These are phyloP conservation scores for Danio rerio DNA, from an alignment of 2,113 vertebrate species.

Conservation along the genomic window GRCz12tu NC_133184.1:15055001-15055500, in stretches of 20 bases:
- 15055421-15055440: slow-evolving; percentile 62
- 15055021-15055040: slow-evolving; percentile 42
- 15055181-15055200: slow-evolving; percentile 52
- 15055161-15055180: slow-evolving; percentile 53
- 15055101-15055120: slow-evolving; percentile 52
- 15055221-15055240: slow-evolving; percentile 47
- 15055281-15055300: slow-evolving; percentile 38
- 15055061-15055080: slow-evolving; percentile 60
- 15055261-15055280: slow-evolving; percentile 32
- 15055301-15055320: slow-evolving; percentile 15
- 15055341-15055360: slow-evolving; percentile 45
- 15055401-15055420: slow-evolving; percentile 49
- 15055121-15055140: slow-evolving; percentile 61
- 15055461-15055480: slow-evolving; percentile 61
- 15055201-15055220: slow-evolving; percentile 47
- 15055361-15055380: slow-evolving; percentile 52
- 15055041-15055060: slow-evolving; percentile 59
- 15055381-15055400: slow-evolving; percentile 44
- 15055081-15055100: slow-evolving; percentile 63
- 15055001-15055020: background rate
- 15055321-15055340: slow-evolving; percentile 52
- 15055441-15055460: slow-evolving; percentile 50
- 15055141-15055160: slow-evolving; percentile 50
- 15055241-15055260: slow-evolving; percentile 29
- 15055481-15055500: slow-evolving; percentile 62